Conservation (phyloP, 2,888 invertebrate species). For the Caenorhabditis plicata region DNA sequence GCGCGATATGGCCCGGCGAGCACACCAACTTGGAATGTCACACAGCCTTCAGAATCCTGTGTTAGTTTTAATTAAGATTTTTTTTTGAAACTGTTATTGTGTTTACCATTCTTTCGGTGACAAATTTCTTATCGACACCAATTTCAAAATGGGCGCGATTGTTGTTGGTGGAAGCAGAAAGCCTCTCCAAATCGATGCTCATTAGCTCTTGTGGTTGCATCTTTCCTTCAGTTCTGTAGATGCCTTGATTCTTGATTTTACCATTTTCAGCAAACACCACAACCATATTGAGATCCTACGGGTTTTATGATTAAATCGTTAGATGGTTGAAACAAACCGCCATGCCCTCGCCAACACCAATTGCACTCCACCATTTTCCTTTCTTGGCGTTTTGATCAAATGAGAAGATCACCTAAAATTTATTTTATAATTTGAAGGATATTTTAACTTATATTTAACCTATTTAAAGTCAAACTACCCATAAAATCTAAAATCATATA, state of each 20-base stretch:
- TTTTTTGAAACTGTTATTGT: too few relatives aligned
- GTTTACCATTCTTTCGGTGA: conserved; percentile 18
- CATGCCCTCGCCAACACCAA: conserved; percentile 48
- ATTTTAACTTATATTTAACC: too few relatives aligned
- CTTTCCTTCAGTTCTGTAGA: conserved; percentile 35
- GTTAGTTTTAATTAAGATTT: too few relatives aligned
- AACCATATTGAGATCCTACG: conserved; percentile 36
- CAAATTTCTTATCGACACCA: conserved; percentile 26
- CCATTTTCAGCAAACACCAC: conserved; percentile 44
- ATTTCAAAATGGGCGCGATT: conserved; percentile 22
- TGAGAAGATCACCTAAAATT: conserved; percentile 17
- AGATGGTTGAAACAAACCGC: too few relatives aligned
- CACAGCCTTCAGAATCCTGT: conserved; percentile 32
- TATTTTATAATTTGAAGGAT: not conserved
- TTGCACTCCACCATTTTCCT: conserved; percentile 46
- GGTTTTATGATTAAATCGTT: too few relatives aligned
- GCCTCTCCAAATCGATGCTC: not conserved
- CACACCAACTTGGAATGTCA: conserved; percentile 40
- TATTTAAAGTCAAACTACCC: too few relatives aligned
- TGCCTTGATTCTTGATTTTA: conserved; percentile 33
- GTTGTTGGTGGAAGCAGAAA: conserved; percentile 18
- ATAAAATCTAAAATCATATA: too few relatives aligned
- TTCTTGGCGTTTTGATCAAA: conserved; percentile 39
- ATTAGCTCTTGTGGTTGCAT: conserved; percentile 12
- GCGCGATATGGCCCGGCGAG: conserved; percentile 36